These are phyloP conservation scores for Tonatia bakeri DNA, from an alignment of 2,113 vertebrate genomes.

Conservation along the genomic window DNA sequence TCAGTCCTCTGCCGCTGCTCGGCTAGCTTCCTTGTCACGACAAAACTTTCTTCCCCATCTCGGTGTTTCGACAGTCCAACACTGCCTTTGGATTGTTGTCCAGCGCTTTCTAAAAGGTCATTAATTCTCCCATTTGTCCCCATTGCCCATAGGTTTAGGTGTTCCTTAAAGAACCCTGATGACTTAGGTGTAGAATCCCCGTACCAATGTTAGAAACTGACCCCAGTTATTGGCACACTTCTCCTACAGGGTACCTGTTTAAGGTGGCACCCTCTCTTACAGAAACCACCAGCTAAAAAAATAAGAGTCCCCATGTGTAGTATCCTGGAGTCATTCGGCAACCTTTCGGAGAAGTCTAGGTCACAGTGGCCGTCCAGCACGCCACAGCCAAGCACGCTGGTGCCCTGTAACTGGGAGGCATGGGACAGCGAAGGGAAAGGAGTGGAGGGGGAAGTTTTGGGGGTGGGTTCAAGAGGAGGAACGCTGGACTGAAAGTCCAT, in stretches of 20 bases:
- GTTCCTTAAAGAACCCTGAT: neutral
- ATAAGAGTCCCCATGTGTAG: neutral
- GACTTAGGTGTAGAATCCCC: neutral
- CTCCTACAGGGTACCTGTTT: neutral
- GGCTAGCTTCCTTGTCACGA: neutral
- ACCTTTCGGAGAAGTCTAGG: neutral
- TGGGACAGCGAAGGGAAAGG: neutral
- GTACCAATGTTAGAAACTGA: neutral
- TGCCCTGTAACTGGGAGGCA: neutral
- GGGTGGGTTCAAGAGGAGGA: neutral
- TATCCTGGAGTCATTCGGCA: neutral
- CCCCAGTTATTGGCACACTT: neutral
- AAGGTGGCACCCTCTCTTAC: neutral
- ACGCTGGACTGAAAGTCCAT: too few species aligned
- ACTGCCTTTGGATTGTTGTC: neutral
- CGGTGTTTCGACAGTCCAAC: neutral
- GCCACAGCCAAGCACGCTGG: neutral
- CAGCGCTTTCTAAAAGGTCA: neutral
- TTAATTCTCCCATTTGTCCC: neutral
- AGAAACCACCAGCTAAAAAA: neutral
- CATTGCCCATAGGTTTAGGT: fast-evolving
- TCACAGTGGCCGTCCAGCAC: neutral
- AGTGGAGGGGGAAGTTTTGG: neutral
- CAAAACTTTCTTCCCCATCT: neutral
- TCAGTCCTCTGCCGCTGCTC: neutral